phyloP scores from a whole-genome alignment of 2,888 invertebrate genomes.

The Spicauda simplicius region DNA sequence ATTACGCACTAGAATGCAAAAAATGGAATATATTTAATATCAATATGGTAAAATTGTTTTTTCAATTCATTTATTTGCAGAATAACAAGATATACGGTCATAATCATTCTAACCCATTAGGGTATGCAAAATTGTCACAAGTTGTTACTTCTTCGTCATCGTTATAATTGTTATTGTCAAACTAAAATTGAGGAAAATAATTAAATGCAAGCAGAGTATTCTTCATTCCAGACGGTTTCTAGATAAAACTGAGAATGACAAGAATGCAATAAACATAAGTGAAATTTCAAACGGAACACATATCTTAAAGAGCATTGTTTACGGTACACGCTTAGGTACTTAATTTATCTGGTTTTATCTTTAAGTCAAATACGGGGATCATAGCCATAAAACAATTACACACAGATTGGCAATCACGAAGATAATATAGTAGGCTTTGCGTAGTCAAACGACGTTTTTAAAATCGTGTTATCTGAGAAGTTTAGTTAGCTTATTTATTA shows the following conservation, averaged over 20 bases:
- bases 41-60: too few relatives aligned
- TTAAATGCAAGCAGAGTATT: too few relatives aligned
- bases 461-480: slow-evolving; percentile 4
- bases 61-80: too few relatives aligned
- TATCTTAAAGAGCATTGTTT: neutral
- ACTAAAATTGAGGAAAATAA: too few relatives aligned
- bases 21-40: too few relatives aligned
- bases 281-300: slow-evolving; percentile 7
- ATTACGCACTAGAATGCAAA: too few relatives aligned
- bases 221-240: too few relatives aligned
- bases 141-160: too few relatives aligned
- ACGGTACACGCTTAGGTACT: slow-evolving; percentile 10
- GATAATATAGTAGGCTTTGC: slow-evolving; percentile 18
- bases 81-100: too few relatives aligned
- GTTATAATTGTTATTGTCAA: too few relatives aligned
- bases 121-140: too few relatives aligned
- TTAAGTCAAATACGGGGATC: slow-evolving; percentile 44
- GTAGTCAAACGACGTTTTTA: neutral
- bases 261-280: neutral
- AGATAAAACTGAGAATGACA: neutral
- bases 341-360: slow-evolving; percentile 45
- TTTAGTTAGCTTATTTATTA: neutral
- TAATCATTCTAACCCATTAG: too few relatives aligned
- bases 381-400: slow-evolving; percentile 45
- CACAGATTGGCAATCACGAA: slow-evolving; percentile 42